These are phyloP conservation scores for Ascidia mentula DNA, from an alignment of 23 tunicate species.

Conservation along the genomic window DNA sequence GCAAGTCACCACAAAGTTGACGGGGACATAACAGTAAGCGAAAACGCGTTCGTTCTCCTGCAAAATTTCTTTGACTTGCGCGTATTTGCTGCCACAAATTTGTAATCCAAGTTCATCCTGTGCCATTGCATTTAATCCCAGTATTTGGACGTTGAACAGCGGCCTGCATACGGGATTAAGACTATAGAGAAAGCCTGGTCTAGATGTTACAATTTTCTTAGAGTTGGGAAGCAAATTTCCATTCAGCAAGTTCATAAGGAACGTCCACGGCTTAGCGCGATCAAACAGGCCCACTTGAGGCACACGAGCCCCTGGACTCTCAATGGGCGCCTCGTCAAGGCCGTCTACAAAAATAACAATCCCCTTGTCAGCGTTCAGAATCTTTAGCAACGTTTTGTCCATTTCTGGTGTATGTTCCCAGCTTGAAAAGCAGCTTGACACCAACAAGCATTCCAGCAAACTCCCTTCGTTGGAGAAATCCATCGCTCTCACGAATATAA, in stretches of 20 bases:
- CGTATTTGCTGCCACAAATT: background rate
- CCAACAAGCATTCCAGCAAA: background rate
- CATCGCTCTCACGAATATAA: background rate
- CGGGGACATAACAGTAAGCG: slow-evolving; percentile 22
- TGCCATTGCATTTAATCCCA: slow-evolving; percentile 5
- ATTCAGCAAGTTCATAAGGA: background rate
- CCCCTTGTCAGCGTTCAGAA: background rate
- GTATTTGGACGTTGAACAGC: background rate
- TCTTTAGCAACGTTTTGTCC: background rate
- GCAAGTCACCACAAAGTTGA: slow-evolving; percentile 8
- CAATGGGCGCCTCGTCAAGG: slow-evolving; percentile 8
- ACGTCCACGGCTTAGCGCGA: background rate
- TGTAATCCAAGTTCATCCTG: slow-evolving; percentile 8
- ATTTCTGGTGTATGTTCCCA: background rate
- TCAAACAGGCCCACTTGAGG: background rate
- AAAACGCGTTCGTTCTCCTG: background rate
- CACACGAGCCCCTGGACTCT: background rate
- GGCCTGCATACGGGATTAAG: background rate
- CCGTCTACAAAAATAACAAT: slow-evolving; percentile 15
- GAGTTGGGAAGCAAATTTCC: slow-evolving; percentile 17
- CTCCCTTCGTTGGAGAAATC: background rate
- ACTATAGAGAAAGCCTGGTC: background rate
- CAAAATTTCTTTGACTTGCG: background rate
- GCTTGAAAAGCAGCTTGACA: background rate
- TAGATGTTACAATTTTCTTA: background rate